phyloP scores from a whole-genome alignment of 1,140 invertebrate species.

The Lepidotrigona ventralis region DNA sequence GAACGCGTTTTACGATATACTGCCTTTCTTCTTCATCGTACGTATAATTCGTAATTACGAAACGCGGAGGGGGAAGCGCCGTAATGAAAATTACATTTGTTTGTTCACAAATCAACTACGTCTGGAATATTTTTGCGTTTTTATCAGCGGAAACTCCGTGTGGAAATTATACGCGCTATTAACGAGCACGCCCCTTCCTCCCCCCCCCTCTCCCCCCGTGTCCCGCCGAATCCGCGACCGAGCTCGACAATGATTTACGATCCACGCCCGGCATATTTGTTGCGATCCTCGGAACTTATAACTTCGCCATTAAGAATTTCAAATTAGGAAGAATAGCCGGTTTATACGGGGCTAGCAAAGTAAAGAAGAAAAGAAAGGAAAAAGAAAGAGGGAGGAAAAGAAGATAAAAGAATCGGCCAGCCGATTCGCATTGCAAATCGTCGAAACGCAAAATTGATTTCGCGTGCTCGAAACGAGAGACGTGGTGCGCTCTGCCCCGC shows the following conservation, averaged over 20 bases:
- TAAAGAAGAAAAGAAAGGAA: background rate
- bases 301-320: constrained; percentile 4
- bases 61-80: background rate
- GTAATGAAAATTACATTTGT: background rate
- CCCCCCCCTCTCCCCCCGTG: background rate
- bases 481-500: too few species aligned
- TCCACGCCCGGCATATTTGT: background rate
- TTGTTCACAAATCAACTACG: background rate
- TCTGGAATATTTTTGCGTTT: background rate
- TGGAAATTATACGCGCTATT: background rate
- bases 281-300: background rate
- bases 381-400: background rate
- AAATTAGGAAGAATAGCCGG: background rate
- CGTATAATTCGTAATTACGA: background rate
- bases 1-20: background rate
- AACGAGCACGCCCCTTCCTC: background rate
- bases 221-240: background rate
- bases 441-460: background rate
- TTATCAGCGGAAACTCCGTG: background rate
- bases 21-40: background rate
- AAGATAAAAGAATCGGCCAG: background rate
- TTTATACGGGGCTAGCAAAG: background rate
- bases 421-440: constrained; percentile 2
- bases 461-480: background rate
- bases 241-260: background rate